These are phyloP conservation scores for Perizoma affinitatum DNA, from an alignment of 2,888 invertebrate species.

Conservation along the genomic window DNA sequence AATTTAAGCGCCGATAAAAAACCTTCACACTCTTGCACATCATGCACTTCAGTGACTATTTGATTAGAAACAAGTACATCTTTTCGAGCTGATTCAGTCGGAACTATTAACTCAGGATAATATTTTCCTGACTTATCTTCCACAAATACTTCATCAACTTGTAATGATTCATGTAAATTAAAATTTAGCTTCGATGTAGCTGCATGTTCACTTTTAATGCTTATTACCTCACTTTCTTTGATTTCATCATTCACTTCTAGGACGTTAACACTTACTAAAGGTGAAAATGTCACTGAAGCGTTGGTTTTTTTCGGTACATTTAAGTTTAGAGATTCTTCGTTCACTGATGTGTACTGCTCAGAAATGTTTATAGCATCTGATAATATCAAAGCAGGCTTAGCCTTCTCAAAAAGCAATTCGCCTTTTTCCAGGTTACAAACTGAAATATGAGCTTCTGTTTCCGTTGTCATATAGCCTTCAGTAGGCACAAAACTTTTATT, in stretches of 20 bases:
- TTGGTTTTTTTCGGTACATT: constrained; percentile 74
- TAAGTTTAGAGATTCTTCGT: constrained; percentile 84
- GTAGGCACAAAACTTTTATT: constrained; percentile 56
- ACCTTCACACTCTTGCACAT: constrained; percentile 88
- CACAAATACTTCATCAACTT: constrained; percentile 87
- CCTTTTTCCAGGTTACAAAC: constrained; percentile 70
- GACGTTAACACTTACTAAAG: constrained; percentile 86
- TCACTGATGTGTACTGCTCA: constrained; percentile 85
- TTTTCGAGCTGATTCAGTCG: constrained; percentile 89
- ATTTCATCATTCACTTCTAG: constrained; percentile 86
- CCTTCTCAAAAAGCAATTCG: constrained; percentile 68
- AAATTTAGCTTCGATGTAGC: constrained; percentile 86
- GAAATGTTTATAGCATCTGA: constrained; percentile 87
- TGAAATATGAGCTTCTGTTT: constrained; percentile 79
- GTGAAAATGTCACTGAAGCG: constrained; percentile 83
- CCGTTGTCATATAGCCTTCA: constrained; percentile 80
- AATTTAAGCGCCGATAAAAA: constrained; percentile 82
- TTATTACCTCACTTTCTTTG: constrained; percentile 83
- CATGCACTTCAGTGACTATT: constrained; percentile 85
- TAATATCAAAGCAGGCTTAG: constrained; percentile 82
- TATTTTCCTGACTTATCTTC: constrained; percentile 91
- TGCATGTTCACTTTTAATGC: constrained; percentile 67
- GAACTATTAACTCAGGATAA: constrained; percentile 90
- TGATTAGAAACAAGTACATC: constrained; percentile 87
- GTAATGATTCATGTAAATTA: constrained; percentile 85